A percentile compares a stretch with the other conserved stretches of the same genome.
Conservation (phyloP, 2,888 invertebrate genomes). For the Euproctis similis region DNA sequence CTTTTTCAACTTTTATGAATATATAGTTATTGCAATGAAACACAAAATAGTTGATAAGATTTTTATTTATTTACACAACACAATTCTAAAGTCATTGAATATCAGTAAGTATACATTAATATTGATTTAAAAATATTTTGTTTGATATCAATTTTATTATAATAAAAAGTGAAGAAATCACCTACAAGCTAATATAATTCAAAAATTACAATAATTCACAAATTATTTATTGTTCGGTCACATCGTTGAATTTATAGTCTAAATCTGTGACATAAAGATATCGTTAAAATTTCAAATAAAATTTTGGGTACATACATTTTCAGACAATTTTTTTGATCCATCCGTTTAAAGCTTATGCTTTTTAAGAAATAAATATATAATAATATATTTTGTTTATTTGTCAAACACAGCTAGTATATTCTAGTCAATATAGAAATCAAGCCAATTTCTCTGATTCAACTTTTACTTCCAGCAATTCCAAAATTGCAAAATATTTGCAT, state of each 20-base stretch:
- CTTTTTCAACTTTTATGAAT: too few species aligned
- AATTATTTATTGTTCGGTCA: slow-evolving; percentile 42
- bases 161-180: slow-evolving; percentile 25
- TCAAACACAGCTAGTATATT: slow-evolving; percentile 65
- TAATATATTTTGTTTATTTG: slow-evolving; percentile 52
- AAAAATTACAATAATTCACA: slow-evolving; percentile 14
- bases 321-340: slow-evolving; percentile 21
- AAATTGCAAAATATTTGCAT: too few species aligned
- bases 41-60: slow-evolving; percentile 35
- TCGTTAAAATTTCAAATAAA: too few species aligned
- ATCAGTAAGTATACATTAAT: slow-evolving; percentile 22
- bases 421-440: slow-evolving; percentile 40
- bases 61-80: slow-evolving; percentile 61
- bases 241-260: slow-evolving; percentile 53
- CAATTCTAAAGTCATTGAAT: slow-evolving; percentile 42
- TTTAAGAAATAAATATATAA: slow-evolving; percentile 15
- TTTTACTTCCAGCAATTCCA: too few species aligned
- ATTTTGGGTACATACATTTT: too few species aligned
- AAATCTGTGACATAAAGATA: slow-evolving; percentile 13
- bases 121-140: slow-evolving; percentile 22
- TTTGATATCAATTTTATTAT: slow-evolving; percentile 18
- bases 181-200: slow-evolving; percentile 31
- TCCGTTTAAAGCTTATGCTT: slow-evolving; percentile 27
- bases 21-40: too few species aligned
- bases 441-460: too few species aligned